Evolutionary conservation across 2,797 vertebrate species (phyloP), one percentile per base, ranked within the genome.

Genomic region (Phoeniculus purpureus): DNA sequence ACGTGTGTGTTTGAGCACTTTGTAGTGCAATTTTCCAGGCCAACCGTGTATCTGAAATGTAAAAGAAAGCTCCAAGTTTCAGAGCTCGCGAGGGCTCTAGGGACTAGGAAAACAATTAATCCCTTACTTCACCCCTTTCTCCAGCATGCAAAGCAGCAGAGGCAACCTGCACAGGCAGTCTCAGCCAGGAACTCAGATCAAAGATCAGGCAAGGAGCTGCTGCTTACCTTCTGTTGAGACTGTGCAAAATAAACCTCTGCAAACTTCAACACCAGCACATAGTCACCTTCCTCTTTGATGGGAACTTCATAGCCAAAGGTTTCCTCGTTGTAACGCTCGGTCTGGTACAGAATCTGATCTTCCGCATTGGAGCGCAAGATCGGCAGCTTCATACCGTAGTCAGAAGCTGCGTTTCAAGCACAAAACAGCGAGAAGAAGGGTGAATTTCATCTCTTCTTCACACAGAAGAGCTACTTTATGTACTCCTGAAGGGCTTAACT

Each of bases 161-260:
- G 11, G 45, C 48, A 77, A 74, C 18, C 48, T 37, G 18, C 37
- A 22, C 2, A 8, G 40, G 25, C 1, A 17, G 48, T 22, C 73
- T 48, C 56, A 77, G 68, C 23, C 73, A 74, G 58, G 26, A 90
- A 55, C 43, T 67, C 5, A 0, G 27, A 74, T n/a, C 68, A 83
- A 40, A 64, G 27, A 87, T 34, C 6, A 75, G 34, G 55, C 31
- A 54, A 37, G 45, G 21, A 79, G 43, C 54, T 58, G 55, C 7
- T 65, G 48, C 91, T 93, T 97, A 99, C 99, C 98, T 99, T 99
- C 96, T 99, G 99, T 91, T 99, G 99, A 55, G 99, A 99, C 95
- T 99, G 99, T 64, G 99, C 99, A 95, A 99, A 99, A 97, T 99
- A 99, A 85, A 99, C 99, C 87, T 99, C 99, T 3, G 99, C 98